Conservation (phyloP, 1,140 invertebrate species). For the Colletes latitarsis region DNA sequence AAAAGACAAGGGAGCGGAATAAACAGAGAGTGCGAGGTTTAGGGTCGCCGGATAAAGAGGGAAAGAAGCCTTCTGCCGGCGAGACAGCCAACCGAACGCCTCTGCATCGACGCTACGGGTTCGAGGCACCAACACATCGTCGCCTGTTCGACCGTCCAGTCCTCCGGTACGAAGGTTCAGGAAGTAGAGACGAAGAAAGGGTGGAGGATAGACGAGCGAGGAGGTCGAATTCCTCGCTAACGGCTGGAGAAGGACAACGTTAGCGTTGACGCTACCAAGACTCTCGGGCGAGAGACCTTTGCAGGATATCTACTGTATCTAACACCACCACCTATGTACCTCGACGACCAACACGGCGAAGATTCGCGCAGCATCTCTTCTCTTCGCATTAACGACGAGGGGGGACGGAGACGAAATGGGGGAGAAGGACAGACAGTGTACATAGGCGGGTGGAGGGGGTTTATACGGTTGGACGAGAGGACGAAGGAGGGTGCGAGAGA, state of each 20-base stretch:
- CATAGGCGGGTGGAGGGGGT: conserved; percentile 38
- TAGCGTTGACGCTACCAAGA: conserved; percentile 48
- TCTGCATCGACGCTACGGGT: conserved; percentile 12
- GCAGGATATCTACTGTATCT: conserved; percentile 64
- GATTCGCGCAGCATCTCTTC: conserved; percentile 38
- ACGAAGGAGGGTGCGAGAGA: background rate
- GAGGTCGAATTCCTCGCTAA: conserved; percentile 6
- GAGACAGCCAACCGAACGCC: conserved; percentile 29
- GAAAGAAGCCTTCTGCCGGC: background rate
- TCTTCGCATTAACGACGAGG: conserved; percentile 35
- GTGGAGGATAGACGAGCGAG: conserved; percentile 13
- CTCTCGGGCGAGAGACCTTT: conserved; percentile 60
- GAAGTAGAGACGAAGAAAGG: conserved; percentile 27
- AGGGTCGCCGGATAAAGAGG: background rate
- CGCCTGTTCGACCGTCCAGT: conserved; percentile 31
- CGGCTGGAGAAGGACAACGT: conserved; percentile 15
- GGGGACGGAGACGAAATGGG: conserved; percentile 20
- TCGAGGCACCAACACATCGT: background rate
- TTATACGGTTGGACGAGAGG: conserved; percentile 50
- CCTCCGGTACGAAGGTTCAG: conserved; percentile 13
- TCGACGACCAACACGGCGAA: conserved; percentile 19
- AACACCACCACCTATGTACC: conserved; percentile 34
- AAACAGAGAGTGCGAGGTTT: conserved; percentile 26
- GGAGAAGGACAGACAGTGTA: conserved; percentile 34
- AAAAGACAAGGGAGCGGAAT: conserved; percentile 17